These are phyloP conservation scores for Thaleichthys pacificus DNA, from an alignment of 2,797 vertebrate species.

Conservation along the genomic window DNA sequence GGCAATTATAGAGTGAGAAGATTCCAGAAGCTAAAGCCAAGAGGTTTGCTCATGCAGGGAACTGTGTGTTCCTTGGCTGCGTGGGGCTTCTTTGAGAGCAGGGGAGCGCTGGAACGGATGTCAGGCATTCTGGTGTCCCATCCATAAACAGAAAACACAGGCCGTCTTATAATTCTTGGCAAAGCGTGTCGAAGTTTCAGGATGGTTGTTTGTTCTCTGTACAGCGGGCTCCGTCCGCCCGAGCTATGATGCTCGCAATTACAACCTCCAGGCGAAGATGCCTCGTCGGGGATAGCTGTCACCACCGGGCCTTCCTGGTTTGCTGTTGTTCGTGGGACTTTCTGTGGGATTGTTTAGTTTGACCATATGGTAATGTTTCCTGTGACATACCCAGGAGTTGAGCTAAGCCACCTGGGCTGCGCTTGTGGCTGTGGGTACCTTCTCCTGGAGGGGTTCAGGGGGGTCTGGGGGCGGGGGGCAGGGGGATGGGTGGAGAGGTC, in stretches of 20 bases:
- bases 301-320: background rate
- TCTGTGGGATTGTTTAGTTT: slow-evolving; percentile 22
- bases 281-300: background rate
- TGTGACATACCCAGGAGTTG: slow-evolving; percentile 9
- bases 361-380: slow-evolving; percentile 9
- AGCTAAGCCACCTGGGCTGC: slow-evolving; percentile 1
- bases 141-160: slow-evolving; percentile 12
- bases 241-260: background rate
- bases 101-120: slow-evolving; percentile 29
- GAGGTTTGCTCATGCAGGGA: background rate
- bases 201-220: slow-evolving; percentile 1
- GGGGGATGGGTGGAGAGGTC: background rate
- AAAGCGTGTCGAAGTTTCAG: slow-evolving; percentile 5
- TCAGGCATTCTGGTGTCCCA: slow-evolving; percentile 32
- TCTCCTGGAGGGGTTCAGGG: background rate
- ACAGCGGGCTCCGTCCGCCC: background rate
- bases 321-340: background rate
- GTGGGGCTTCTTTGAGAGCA: background rate
- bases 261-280: slow-evolving; percentile 17
- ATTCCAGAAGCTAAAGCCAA: slow-evolving; percentile 9
- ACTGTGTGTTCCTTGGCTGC: slow-evolving; percentile 43
- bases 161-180: slow-evolving; percentile 16
- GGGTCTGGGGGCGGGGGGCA: too few species aligned
- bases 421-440: slow-evolving; percentile 9
- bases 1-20: slow-evolving; percentile 36